phyloP scores from a whole-genome alignment of 1,140 invertebrate species.

The Amphibalanus amphitrite region DNA sequence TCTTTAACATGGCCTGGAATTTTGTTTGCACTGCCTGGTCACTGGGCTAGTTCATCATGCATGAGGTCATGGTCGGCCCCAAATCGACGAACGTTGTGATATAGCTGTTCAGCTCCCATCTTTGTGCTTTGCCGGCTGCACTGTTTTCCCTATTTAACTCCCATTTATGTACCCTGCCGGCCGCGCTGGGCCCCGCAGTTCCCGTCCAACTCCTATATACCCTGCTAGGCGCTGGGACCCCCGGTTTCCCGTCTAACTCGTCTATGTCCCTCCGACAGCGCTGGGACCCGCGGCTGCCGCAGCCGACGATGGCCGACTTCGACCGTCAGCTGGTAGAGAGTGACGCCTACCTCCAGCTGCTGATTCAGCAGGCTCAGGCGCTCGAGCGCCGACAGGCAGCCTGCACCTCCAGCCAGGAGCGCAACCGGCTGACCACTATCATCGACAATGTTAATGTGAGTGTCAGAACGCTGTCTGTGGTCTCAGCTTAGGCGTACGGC shows the following conservation, averaged over 20 bases:
- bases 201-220: too few relatives aligned
- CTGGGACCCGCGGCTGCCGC: constrained; percentile 38
- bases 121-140: too few relatives aligned
- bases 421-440: not conserved
- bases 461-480: too few relatives aligned
- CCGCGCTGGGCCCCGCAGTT: not conserved
- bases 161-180: too few relatives aligned
- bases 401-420: not conserved
- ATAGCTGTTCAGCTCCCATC: too few relatives aligned
- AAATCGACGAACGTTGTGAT: too few relatives aligned
- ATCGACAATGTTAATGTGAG: not conserved
- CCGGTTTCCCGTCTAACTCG: constrained; percentile 8
- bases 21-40: too few relatives aligned
- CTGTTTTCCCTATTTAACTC: too few relatives aligned
- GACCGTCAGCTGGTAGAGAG: constrained; percentile 84
- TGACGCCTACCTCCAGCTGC: constrained; percentile 85
- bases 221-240: not conserved
- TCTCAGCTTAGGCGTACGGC: too few relatives aligned
- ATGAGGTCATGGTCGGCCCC: too few relatives aligned
- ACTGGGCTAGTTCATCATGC: too few relatives aligned
- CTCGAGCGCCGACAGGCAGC: constrained; percentile 28
- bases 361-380: constrained; percentile 66
- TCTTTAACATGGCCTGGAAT: too few relatives aligned
- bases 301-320: constrained; percentile 54
- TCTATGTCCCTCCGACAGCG: constrained; percentile 26